A percentile compares a stretch with the other conserved stretches of the same genome.
Evolutionary conservation across 2,113 vertebrate genomes (phyloP).

Genomic region (Pan paniscus): DNA sequence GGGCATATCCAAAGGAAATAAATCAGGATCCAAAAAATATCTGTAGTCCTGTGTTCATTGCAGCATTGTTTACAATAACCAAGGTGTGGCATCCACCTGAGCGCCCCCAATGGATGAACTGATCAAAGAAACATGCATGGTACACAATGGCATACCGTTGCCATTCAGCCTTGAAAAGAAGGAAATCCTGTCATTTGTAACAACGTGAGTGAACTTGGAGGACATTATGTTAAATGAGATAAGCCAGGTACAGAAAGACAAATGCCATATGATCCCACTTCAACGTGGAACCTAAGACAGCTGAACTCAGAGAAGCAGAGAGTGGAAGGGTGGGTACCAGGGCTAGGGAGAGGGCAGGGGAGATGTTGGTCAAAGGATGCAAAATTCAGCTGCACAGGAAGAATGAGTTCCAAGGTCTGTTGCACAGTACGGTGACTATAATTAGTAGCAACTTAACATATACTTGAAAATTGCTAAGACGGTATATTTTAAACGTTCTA

Average conservation of each 20-base stretch:
- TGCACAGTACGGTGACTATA: accelerated
- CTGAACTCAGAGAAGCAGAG: neutral
- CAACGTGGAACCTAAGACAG: too few species aligned
- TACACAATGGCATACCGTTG: too few species aligned
- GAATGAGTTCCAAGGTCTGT: neutral
- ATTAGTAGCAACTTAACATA: neutral
- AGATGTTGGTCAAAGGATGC: neutral
- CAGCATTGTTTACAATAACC: neutral
- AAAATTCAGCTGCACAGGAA: neutral
- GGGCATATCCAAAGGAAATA: neutral
- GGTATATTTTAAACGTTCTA: neutral
- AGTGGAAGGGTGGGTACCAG: neutral
- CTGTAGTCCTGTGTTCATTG: neutral
- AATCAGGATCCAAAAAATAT: neutral
- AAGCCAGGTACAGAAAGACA: neutral
- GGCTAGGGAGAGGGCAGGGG: neutral
- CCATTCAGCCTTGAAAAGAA: too few species aligned
- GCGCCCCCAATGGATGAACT: neutral
- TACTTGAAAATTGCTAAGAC: neutral
- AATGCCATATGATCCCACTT: neutral
- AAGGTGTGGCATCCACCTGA: too few species aligned
- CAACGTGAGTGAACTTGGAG: neutral
- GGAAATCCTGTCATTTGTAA: neutral
- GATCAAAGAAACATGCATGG: neutral
- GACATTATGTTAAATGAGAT: too few species aligned